Conservation (phyloP, 1,140 invertebrate species). For the Galleria mellonella region DNA sequence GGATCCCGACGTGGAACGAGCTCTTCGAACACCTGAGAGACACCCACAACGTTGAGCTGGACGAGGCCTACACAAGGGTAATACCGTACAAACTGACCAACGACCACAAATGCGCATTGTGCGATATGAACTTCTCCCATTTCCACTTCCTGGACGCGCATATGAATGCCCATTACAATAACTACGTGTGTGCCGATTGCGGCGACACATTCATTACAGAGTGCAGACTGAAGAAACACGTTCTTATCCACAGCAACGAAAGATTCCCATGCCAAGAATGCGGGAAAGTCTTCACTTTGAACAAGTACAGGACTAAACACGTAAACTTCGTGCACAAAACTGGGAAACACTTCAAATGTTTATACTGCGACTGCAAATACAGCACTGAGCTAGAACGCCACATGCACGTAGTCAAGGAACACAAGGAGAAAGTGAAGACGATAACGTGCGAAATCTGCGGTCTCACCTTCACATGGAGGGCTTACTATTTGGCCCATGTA, state of each 20-base stretch:
- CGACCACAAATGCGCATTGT: slow-evolving; percentile 32
- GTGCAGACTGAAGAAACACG: slow-evolving; percentile 35
- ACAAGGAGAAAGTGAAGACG: slow-evolving; percentile 31
- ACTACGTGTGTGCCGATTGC: slow-evolving; percentile 47
- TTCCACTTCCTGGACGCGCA: slow-evolving; percentile 42
- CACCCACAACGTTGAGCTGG: slow-evolving; percentile 28
- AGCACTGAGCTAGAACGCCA: slow-evolving; percentile 23
- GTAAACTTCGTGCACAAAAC: slow-evolving; percentile 26
- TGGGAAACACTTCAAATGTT: slow-evolving; percentile 27
- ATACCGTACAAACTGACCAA: slow-evolving; percentile 37
- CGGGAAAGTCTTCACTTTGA: slow-evolving; percentile 37
- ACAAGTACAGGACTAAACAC: slow-evolving; percentile 40
- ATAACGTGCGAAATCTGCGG: slow-evolving; percentile 47
- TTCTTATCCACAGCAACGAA: slow-evolving; percentile 31
- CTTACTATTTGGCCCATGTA: slow-evolving; percentile 37
- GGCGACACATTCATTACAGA: slow-evolving; percentile 43
- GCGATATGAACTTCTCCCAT: slow-evolving; percentile 26
- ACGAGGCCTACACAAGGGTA: slow-evolving; percentile 32
- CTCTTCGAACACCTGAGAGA: slow-evolving; percentile 44
- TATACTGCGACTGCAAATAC: slow-evolving; percentile 36
- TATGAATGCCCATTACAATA: slow-evolving; percentile 56
- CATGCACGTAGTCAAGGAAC: slow-evolving; percentile 25
- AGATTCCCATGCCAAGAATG: slow-evolving; percentile 33
- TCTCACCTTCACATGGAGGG: slow-evolving; percentile 30
- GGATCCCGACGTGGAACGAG: slow-evolving; percentile 34